Evolutionary conservation across 1,140 invertebrate species (phyloP), one percentile per base, ranked within the genome.

Genomic region (Drosophila leontia): DNA sequence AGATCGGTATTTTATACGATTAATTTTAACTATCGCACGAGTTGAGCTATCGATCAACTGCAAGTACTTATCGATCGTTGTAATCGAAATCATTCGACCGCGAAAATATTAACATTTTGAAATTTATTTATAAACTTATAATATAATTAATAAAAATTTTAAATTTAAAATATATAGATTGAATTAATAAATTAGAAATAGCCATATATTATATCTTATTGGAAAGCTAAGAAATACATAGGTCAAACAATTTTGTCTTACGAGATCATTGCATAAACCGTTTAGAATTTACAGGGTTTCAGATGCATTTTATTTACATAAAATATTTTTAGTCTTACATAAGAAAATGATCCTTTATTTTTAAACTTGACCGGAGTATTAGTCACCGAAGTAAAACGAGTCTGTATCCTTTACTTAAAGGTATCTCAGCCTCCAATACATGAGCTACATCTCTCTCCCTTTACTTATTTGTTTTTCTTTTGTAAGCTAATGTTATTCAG

Each of bases 401-500:
- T 11, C 5, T 13, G 17, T 12, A 2, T 11, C 4, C 3, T 23
- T 23, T 19, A 7, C 8, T 45, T 2, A 23, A 23, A 23, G 2
- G 23, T 23, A 23, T 23, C 23, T 2, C 23, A 23, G 23, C 23
- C 23, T 23, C 23, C 23, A 23, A 23, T 23, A 23, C 19, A 15
- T 48, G 3, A 13, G 23, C 23, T 26, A 1, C 1, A 0, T 51
- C 4, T 7, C 12, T 17, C 0, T 7, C 37, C 4, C 1, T 3
- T 34, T 51, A 13, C 15, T 51, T 34, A 8, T 34, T n/a, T 34
- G 13, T 17, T 23, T 12, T 9, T 23, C 47, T 53, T 34, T 55
- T 61, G 19, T 26, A 26, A 39, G 32, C 55, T 57, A 51, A 23
- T 61, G 45, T n/a, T 56, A 19, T 32, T 61, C 29, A 17, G 39